A percentile compares a stretch with the other conserved stretches of the same genome.
Conservation (phyloP, 2,888 invertebrate genomes). For the Megamerina dolium region DNA sequence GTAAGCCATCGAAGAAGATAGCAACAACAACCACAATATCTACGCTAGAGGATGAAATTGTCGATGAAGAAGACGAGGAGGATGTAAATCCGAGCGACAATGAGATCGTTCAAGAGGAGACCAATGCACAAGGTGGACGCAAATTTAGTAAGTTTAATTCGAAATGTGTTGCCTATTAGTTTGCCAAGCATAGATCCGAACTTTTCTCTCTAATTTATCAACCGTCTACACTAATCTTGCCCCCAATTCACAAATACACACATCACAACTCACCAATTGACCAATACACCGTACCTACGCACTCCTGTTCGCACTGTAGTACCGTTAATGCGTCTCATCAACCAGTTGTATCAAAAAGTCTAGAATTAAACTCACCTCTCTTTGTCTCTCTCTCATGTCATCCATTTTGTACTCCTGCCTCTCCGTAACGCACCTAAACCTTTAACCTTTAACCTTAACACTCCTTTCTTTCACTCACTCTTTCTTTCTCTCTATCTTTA, state of each 20-base stretch:
- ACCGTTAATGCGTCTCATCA: conserved; percentile 15
- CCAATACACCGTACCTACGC: conserved; percentile 15
- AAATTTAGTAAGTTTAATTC: conserved; percentile 44
- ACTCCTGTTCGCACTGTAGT: conserved; percentile 4
- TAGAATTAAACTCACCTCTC: not conserved
- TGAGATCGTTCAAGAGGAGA: conserved; percentile 36
- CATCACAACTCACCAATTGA: conserved; percentile 20
- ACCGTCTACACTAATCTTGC: conserved; percentile 13
- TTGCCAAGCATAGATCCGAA: conserved; percentile 33
- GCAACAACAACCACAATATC: conserved; percentile 35
- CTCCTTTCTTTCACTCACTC: conserved; percentile 11
- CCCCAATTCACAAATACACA: not conserved
- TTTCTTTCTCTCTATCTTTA: conserved; percentile 9
- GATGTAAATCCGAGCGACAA: conserved; percentile 41
- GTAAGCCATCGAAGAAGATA: conserved; percentile 42
- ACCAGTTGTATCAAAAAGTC: conserved; percentile 12
- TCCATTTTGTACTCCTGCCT: not conserved
- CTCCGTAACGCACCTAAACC: not conserved
- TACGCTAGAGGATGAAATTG: conserved; percentile 35
- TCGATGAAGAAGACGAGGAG: conserved; percentile 42
- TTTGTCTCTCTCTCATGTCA: not conserved
- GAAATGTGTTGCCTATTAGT: conserved; percentile 3
- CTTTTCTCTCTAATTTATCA: conserved; percentile 29
- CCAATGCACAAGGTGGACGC: conserved; percentile 35
- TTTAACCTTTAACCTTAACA: not conserved